Evolutionary conservation across 2,888 invertebrate species (phyloP).

Genomic region (Lissocephala sabroskyi): DNA sequence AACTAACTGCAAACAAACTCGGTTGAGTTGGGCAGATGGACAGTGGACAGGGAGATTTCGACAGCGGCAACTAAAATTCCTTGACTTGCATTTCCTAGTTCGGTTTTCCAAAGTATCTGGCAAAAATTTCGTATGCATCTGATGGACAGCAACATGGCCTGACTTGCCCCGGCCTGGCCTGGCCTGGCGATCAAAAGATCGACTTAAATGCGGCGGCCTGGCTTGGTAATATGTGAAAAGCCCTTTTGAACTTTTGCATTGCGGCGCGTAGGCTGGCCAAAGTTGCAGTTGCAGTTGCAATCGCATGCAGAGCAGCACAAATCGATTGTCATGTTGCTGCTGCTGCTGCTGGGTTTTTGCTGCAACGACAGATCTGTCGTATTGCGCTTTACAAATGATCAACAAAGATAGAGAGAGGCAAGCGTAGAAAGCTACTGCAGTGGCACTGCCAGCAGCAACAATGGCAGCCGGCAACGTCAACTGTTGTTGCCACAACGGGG

Average conservation of each 20-base stretch:
- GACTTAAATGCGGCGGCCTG: background rate
- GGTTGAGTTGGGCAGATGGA: background rate
- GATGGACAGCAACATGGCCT: constrained; percentile 52
- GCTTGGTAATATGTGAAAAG: constrained; percentile 23
- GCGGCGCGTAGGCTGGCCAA: constrained; percentile 24
- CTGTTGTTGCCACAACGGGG: background rate
- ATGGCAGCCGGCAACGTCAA: background rate
- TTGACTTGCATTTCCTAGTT: constrained; percentile 50
- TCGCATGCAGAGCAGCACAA: constrained; percentile 51
- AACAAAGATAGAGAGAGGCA: constrained; percentile 45
- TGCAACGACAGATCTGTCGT: constrained; percentile 49
- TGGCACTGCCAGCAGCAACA: constrained; percentile 11
- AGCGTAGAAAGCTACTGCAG: constrained; percentile 19
- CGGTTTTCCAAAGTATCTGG: constrained; percentile 52
- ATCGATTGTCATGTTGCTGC: constrained; percentile 55
- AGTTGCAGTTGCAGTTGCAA: constrained; percentile 12
- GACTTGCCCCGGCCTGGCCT: constrained; percentile 21
- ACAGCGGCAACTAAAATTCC: constrained; percentile 18
- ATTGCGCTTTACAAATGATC: constrained; percentile 57
- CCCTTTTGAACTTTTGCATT: constrained; percentile 56
- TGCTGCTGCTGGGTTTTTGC: constrained; percentile 22
- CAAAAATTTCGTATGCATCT: constrained; percentile 65
- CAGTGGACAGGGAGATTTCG: constrained; percentile 11
- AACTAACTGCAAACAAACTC: constrained; percentile 37
- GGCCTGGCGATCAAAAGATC: background rate